A percentile compares a stretch with the other conserved stretches of the same genome.
Evolutionary conservation across 2,113 vertebrate genomes (phyloP).

Genomic region (Cromileptes altivelis): DNA sequence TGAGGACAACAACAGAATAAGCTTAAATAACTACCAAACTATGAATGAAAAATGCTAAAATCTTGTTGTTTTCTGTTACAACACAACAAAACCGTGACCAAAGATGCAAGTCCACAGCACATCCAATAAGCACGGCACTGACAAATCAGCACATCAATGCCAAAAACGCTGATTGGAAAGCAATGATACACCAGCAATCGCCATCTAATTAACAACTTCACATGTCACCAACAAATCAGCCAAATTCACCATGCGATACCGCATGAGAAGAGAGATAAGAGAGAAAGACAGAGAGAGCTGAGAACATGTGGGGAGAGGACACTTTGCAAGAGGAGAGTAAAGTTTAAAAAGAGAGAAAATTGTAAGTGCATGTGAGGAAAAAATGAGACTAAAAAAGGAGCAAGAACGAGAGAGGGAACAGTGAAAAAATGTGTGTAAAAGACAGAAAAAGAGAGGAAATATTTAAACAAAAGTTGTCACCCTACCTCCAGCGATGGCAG

Average conservation of each 20-base stretch:
- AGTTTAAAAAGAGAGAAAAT: not conserved
- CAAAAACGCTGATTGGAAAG: not conserved
- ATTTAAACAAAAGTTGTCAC: constrained; percentile 18
- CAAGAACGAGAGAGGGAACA: not conserved
- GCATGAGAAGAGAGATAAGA: not conserved
- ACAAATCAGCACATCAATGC: not conserved
- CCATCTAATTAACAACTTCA: not conserved
- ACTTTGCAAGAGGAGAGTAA: not conserved
- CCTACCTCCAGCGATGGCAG: constrained; percentile 96
- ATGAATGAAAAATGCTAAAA: not conserved
- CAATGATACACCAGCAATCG: not conserved
- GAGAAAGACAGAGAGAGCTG: not conserved
- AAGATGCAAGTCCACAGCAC: not conserved
- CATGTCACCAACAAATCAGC: not conserved
- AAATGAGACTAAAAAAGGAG: not conserved
- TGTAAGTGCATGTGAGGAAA: not conserved
- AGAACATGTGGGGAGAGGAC: not conserved
- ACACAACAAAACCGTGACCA: not conserved
- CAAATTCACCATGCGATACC: not conserved
- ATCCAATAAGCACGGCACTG: not conserved
- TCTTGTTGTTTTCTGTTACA: not conserved
- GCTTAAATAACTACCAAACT: not conserved
- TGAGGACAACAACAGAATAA: not conserved
- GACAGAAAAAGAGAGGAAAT: not conserved
- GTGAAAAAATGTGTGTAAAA: not conserved